Evolutionary conservation across 1,140 invertebrate genomes (phyloP), one percentile per base, ranked within the genome.

Genomic region (Scaptomyza hsui): DNA sequence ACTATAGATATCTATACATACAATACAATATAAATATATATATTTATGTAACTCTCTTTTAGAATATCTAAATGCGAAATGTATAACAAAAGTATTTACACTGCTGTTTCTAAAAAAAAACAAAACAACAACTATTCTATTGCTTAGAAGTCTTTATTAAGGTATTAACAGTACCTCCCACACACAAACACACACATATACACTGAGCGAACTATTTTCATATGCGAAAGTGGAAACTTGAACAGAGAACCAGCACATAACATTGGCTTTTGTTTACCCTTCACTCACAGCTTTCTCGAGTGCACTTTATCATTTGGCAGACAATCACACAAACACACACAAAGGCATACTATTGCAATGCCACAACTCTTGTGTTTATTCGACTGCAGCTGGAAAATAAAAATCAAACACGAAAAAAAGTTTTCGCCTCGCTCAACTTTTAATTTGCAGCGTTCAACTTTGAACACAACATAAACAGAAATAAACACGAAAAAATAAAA

Each of bases 281-380:
- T 42, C 60, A 24, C 45, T 39, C 29, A 21, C 41, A 42, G 49
- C 41, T 44, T 41, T 64, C 59, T 73, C 70, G 78, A 88, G 73
- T 74, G 81, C 77, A 74, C 73, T 85, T 68, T 78, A 88, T 72
- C 64, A 70, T 86, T 88, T 75, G 57, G 41, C 62, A 81, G 72
- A 80, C 73, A 81, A 59, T 41, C 44, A 29, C 16, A 47, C 63
- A 37, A 13, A 70, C 68, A 32, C 18, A 47, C 12, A 63, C 18
- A 21, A 13, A n/a, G 3, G 44, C 19, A 26, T 35, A 26, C 10
- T 42, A 16, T 4, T 24, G 51, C 35, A 41, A 19, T 42, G 26
- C 24, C 41, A 35, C 41, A 45, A 59, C 37, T 51, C 51, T 3
- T 49, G 26, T 53, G 42, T 63, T 56, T 49, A 39, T 70, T 42